These are phyloP conservation scores for Cephus runcator DNA, from an alignment of 2,888 invertebrate species.

Conservation along the genomic window DNA sequence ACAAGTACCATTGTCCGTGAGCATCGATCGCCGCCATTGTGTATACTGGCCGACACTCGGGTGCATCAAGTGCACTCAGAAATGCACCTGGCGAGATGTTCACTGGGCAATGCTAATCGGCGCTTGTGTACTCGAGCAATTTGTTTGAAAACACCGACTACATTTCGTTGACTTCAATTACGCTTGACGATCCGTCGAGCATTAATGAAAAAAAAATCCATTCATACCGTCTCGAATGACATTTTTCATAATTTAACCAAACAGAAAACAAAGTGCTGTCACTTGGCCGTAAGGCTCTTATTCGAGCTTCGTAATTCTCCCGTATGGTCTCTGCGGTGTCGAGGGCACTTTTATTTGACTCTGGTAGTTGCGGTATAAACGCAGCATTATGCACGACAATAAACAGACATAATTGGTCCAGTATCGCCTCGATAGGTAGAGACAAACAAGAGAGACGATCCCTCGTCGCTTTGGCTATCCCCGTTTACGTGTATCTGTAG, in stretches of 20 bases:
- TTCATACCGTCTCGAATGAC: background rate
- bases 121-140: slow-evolving; percentile 26
- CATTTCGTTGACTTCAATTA: background rate
- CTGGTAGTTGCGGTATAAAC: background rate
- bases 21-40: slow-evolving; percentile 44
- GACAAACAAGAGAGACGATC: slow-evolving; percentile 37
- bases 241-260: background rate
- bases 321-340: background rate
- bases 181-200: background rate
- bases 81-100: slow-evolving; percentile 53
- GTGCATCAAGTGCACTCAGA: slow-evolving; percentile 22
- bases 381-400: slow-evolving; percentile 28
- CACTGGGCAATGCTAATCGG: slow-evolving; percentile 49
- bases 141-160: slow-evolving; percentile 52
- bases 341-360: background rate
- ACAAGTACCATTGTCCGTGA: slow-evolving; percentile 60
- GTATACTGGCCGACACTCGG: slow-evolving; percentile 26
- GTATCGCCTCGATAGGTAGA: slow-evolving; percentile 43
- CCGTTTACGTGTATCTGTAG: slow-evolving; percentile 42
- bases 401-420: slow-evolving; percentile 55
- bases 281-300: background rate
- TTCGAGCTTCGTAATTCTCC: background rate
- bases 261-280: background rate
- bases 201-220: background rate
- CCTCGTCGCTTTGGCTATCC: slow-evolving; percentile 17